phyloP scores from a whole-genome alignment of 2,797 vertebrate species.

The Aphelocoma californica region DNA sequence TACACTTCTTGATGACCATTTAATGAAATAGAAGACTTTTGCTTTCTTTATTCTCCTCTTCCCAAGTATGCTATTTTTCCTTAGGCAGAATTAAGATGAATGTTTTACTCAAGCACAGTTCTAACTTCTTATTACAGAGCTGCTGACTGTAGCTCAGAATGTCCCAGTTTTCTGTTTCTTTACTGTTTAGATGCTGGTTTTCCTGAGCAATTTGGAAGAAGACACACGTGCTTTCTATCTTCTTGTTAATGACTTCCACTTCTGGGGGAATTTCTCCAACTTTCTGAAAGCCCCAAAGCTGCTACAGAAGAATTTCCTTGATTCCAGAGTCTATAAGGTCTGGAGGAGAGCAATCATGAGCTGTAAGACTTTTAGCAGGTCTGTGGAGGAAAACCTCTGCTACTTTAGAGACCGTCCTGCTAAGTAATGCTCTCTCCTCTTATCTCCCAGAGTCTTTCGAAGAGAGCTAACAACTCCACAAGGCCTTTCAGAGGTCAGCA shows the following conservation, averaged over 20 bases:
- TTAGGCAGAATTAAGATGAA: conserved; percentile 2
- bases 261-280: background rate
- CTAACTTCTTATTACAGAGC: background rate
- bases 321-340: background rate
- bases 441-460: background rate
- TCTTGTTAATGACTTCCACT: background rate
- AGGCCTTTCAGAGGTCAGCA: background rate
- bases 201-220: background rate
- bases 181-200: background rate
- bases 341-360: background rate
- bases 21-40: background rate
- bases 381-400: background rate
- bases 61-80: background rate
- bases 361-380: background rate
- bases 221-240: background rate
- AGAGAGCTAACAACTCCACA: background rate
- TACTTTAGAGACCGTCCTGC: background rate
- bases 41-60: background rate
- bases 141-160: background rate
- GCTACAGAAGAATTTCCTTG: background rate
- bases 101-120: background rate
- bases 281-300: background rate
- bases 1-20: conserved; percentile 27
- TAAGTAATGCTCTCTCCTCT: background rate
- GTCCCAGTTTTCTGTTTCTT: background rate